Evolutionary conservation across 2,888 invertebrate species (phyloP).

Genomic region (Lymantria monacha): DNA sequence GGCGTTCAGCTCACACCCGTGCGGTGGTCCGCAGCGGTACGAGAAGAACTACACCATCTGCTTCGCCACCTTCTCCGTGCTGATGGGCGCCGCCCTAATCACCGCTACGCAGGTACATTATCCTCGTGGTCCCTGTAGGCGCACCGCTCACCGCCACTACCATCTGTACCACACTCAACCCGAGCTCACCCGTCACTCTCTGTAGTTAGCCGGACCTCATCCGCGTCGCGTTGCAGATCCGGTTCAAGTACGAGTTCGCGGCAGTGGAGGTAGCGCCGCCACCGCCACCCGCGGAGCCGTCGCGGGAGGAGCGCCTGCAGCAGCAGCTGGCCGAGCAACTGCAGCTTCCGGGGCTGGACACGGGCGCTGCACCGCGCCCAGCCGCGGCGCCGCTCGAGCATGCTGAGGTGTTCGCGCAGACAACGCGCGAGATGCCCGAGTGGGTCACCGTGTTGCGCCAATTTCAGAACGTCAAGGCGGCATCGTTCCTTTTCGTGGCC

Average conservation of each 20-base stretch:
- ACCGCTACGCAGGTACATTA: slow-evolving; percentile 91
- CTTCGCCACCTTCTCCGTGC: slow-evolving; percentile 97
- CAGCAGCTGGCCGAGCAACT: slow-evolving; percentile 92
- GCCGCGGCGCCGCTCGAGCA: slow-evolving; percentile 50
- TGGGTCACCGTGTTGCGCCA: slow-evolving; percentile 96
- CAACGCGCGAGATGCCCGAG: slow-evolving; percentile 94
- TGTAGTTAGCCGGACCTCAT: no score
- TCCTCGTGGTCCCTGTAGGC: no score
- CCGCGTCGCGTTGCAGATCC: slow-evolving; percentile 59
- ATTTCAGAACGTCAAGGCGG: slow-evolving; percentile 94
- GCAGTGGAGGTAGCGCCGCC: slow-evolving; percentile 76
- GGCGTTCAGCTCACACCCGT: slow-evolving; percentile 96
- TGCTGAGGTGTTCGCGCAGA: slow-evolving; percentile 91
- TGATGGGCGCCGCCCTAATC: slow-evolving; percentile 97
- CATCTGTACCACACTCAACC: not conserved
- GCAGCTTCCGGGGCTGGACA: slow-evolving; percentile 89
- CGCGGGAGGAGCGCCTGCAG: slow-evolving; percentile 89
- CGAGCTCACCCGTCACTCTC: no score
- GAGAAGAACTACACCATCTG: slow-evolving; percentile 99
- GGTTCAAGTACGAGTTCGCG: slow-evolving; percentile 84
- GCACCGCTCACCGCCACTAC: no score
- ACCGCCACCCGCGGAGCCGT: slow-evolving; percentile 83
- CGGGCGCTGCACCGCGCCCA: slow-evolving; percentile 75
- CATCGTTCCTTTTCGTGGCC: slow-evolving; percentile 96
- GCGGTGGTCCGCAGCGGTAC: slow-evolving; percentile 91